A percentile compares a stretch with the other conserved stretches of the same genome.
Evolutionary conservation across 2,888 invertebrate genomes (phyloP).

Genomic region (Drosophila antonietae): DNA sequence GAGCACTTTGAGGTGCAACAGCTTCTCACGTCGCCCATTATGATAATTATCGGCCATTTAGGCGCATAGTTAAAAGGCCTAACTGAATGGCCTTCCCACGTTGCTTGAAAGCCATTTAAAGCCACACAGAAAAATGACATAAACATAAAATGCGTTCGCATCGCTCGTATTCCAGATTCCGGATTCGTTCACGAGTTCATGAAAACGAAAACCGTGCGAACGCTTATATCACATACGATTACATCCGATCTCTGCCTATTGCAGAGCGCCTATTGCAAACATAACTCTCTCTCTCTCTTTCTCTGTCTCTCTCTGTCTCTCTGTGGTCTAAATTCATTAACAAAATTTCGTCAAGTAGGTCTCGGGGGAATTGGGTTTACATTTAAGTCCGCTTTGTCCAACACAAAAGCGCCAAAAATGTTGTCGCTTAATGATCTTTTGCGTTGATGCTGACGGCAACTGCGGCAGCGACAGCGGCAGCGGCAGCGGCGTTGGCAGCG

Average conservation of each 20-base stretch:
- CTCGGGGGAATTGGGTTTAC: slow-evolving; percentile 55
- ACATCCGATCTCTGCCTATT: slow-evolving; percentile 29
- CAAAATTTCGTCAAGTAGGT: slow-evolving; percentile 75
- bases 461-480: slow-evolving; percentile 4
- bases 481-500: slow-evolving; percentile 21
- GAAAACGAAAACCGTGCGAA: slow-evolving; percentile 55
- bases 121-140: slow-evolving; percentile 38
- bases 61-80: slow-evolving; percentile 4
- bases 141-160: slow-evolving; percentile 36
- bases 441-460: slow-evolving; percentile 2
- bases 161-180: slow-evolving; percentile 1
- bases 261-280: slow-evolving; percentile 37
- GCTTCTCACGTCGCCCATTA: slow-evolving; percentile 47
- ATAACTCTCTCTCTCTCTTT: slow-evolving; percentile 5
- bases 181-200: slow-evolving; percentile 54
- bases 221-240: slow-evolving; percentile 62
- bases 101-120: slow-evolving; percentile 32
- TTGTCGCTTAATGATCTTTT: slow-evolving; percentile 71
- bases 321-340: slow-evolving; percentile 79
- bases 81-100: slow-evolving; percentile 41
- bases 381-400: slow-evolving; percentile 38
- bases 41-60: slow-evolving; percentile 28
- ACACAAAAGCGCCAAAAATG: slow-evolving; percentile 56
- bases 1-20: slow-evolving; percentile 16
- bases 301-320: slow-evolving; percentile 26